phyloP scores from a whole-genome alignment of 1,140 invertebrate species.

The Drosophila bifasciata region DNA sequence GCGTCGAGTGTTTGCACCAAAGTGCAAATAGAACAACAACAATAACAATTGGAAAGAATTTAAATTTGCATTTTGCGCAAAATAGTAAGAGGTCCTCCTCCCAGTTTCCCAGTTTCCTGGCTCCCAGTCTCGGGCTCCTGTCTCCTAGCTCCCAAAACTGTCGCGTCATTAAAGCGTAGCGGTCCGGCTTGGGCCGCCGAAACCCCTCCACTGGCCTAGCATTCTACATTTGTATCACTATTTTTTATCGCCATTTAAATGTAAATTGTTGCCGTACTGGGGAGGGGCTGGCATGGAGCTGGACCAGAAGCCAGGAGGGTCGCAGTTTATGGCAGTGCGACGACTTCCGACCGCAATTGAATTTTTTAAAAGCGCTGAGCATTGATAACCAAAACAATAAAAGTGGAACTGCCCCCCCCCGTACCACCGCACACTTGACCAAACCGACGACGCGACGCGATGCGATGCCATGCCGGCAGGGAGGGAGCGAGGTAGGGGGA shows the following conservation, averaged over 20 bases:
- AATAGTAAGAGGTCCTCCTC: conserved; percentile 39
- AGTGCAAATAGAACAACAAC: conserved; percentile 81
- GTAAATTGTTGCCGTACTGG: conserved; percentile 70
- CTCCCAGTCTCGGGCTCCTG: conserved; percentile 6
- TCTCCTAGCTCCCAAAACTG: conserved; percentile 7
- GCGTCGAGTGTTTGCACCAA: conserved; percentile 74
- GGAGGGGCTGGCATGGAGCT: conserved; percentile 19
- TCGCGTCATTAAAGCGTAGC: conserved; percentile 72
- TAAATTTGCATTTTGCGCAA: conserved; percentile 80
- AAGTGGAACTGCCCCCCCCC: no score
- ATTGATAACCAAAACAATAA: conserved; percentile 83
- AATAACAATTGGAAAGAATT: conserved; percentile 83
- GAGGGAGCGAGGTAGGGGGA: no score
- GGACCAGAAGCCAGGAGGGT: background rate
- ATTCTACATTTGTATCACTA: conserved; percentile 80
- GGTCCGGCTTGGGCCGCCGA: conserved; percentile 44
- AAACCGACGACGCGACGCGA: background rate
- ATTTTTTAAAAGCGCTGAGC: conserved; percentile 82
- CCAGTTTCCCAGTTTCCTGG: background rate
- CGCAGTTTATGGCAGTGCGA: conserved; percentile 79
- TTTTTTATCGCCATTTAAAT: conserved; percentile 82
- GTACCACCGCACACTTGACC: conserved; percentile 29
- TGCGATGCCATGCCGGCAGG: no score
- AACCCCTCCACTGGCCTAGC: conserved; percentile 59
- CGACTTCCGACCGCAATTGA: conserved; percentile 81